Percentiles rank a stretch among this genome's conserved stretches.
phyloP scores from a whole-genome alignment of 2,113 vertebrate species.

The Psephotus haematonotus region DNA sequence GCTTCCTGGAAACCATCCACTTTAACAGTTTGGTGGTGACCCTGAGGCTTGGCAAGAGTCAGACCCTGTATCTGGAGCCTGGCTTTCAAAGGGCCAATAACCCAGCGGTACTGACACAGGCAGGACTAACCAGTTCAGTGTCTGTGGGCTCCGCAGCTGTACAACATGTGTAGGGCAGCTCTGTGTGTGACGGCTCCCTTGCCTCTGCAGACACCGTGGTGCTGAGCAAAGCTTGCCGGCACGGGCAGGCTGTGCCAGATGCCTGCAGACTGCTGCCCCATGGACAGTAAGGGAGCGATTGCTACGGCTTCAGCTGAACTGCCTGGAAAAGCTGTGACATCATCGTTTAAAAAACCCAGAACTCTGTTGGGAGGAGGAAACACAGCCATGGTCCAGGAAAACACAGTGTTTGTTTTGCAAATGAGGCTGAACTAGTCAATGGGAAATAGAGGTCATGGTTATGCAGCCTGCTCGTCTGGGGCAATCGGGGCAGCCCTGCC shows the following conservation, averaged over 20 bases:
- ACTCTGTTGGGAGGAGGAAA: background rate
- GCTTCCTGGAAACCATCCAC: background rate
- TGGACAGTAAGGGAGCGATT: fast-evolving
- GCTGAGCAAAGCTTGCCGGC: background rate
- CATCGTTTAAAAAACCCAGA: background rate
- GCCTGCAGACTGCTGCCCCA: background rate
- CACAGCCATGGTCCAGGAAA: background rate
- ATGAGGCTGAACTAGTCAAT: background rate
- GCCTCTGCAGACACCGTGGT: background rate
- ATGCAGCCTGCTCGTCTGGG: background rate
- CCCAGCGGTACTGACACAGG: fast-evolving
- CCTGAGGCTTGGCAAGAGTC: background rate
- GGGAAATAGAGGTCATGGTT: background rate
- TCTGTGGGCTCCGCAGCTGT: background rate
- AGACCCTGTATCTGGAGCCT: background rate
- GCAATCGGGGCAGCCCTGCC: background rate
- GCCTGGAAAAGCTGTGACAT: constrained; percentile 18
- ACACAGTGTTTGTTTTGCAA: background rate
- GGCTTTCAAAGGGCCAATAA: background rate
- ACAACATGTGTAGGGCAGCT: background rate
- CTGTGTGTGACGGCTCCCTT: background rate
- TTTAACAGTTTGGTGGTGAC: no score
- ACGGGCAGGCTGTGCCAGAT: background rate
- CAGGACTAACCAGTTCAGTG: background rate
- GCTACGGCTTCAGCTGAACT: background rate